Evolutionary conservation across 1,140 invertebrate species (phyloP).

Genomic region (Eriocheir sinensis): DNA sequence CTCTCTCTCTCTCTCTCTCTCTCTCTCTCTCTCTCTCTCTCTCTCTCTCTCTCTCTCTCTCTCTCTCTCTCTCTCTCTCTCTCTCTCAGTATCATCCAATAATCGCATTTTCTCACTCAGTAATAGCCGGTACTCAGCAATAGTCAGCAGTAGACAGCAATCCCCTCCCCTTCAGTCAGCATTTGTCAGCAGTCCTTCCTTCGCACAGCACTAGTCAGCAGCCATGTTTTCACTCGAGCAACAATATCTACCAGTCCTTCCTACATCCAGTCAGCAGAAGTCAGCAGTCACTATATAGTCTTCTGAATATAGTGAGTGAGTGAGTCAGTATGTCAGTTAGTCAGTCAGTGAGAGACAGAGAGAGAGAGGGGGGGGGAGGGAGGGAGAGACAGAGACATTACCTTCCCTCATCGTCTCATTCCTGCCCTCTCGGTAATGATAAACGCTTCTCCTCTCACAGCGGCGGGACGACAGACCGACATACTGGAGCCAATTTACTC

Average conservation of each 20-base stretch:
- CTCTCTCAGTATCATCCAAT: neutral
- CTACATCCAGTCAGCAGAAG: neutral
- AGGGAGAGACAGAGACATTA: neutral
- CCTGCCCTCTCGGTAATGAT: neutral
- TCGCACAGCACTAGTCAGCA: neutral
- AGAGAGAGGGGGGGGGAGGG: neutral
- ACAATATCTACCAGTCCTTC: neutral
- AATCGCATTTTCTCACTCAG: neutral
- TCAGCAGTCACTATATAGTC: neutral
- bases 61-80: neutral
- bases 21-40: neutral
- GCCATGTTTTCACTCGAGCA: neutral
- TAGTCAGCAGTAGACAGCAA: neutral
- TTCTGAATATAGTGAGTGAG: too few species aligned
- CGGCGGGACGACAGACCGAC: too few species aligned
- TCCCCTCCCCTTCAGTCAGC: neutral
- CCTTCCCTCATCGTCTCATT: neutral
- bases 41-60: slow-evolving; percentile 31
- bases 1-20: slow-evolving; percentile 25
- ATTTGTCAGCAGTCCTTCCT: neutral
- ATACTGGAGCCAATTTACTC: slow-evolving; percentile 10
- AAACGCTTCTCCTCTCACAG: too few species aligned
- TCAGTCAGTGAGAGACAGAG: too few species aligned
- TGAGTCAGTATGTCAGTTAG: too few species aligned
- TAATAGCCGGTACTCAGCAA: neutral